These are phyloP conservation scores for Eupleurogrammus muticus DNA, from an alignment of 2,797 vertebrate species.

Conservation along the genomic window DNA sequence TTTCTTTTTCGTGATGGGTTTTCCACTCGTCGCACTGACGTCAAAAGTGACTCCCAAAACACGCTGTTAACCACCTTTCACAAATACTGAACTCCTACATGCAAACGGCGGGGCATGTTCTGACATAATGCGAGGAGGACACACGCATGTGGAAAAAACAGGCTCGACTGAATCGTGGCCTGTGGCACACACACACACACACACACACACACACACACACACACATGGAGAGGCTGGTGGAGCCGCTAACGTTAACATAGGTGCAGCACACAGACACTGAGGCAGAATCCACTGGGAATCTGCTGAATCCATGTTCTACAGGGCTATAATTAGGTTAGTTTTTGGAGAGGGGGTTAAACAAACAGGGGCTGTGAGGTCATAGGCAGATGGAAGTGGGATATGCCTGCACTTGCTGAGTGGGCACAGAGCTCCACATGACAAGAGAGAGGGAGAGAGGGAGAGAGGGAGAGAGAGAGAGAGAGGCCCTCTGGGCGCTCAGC, in stretches of 20 bases:
- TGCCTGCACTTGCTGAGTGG: slow-evolving; percentile 89
- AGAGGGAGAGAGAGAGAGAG: slow-evolving; percentile 68
- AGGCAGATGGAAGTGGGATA: slow-evolving; percentile 85
- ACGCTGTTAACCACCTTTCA: slow-evolving; percentile 22
- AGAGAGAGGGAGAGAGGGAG: slow-evolving; percentile 59
- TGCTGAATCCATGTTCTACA: slow-evolving; percentile 77
- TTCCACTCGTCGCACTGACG: slow-evolving; percentile 77
- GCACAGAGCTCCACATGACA: slow-evolving; percentile 84
- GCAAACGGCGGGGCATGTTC: slow-evolving; percentile 54
- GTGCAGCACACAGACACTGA: slow-evolving; percentile 44
- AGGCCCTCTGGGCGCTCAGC: slow-evolving; percentile 77
- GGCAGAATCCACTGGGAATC: slow-evolving; percentile 76
- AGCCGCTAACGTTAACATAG: slow-evolving; percentile 38
- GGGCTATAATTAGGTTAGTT: slow-evolving; percentile 86
- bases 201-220: too few relatives aligned
- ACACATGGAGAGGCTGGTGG: too few relatives aligned
- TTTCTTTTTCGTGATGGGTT: slow-evolving; percentile 62
- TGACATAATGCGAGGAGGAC: slow-evolving; percentile 54
- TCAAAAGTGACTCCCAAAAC: slow-evolving; percentile 40
- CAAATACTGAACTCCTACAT: slow-evolving; percentile 19
- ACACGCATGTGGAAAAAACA: slow-evolving; percentile 35
- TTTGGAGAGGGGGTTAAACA: slow-evolving; percentile 87
- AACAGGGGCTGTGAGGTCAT: slow-evolving; percentile 87
- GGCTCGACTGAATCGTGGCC: slow-evolving; percentile 40
- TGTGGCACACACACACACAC: slow-evolving; percentile 19